These are phyloP conservation scores for Microtus richardsoni DNA, from an alignment of 2,113 vertebrate species.

Conservation along the genomic window DNA sequence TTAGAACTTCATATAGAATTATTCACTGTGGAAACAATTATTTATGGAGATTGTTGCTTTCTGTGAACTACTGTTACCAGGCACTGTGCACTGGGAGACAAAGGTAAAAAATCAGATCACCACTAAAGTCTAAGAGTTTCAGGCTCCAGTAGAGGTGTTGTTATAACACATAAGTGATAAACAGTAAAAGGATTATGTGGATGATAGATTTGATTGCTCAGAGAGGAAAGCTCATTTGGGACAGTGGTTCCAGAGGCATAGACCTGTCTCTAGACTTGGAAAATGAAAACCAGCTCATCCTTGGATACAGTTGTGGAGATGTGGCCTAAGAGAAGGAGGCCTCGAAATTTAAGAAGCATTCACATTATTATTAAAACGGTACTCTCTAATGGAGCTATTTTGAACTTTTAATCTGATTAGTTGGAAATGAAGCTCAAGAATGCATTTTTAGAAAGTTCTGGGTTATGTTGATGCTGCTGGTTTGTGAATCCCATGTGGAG, in stretches of 20 bases:
- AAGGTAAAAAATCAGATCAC: slow-evolving; percentile 55
- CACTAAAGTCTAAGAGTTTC: slow-evolving; percentile 29
- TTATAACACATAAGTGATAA: slow-evolving; percentile 39
- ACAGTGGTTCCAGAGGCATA: not conserved
- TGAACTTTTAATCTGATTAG: not conserved
- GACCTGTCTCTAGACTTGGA: not conserved
- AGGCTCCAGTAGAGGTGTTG: slow-evolving; percentile 7
- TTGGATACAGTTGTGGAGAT: not conserved
- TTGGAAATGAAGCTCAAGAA: not conserved
- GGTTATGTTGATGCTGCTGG: not conserved
- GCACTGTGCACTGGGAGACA: slow-evolving; percentile 20
- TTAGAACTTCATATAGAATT: slow-evolving; percentile 37
- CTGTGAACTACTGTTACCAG: slow-evolving; percentile 3
- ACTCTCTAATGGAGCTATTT: not conserved
- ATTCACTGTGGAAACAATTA: slow-evolving; percentile 48
- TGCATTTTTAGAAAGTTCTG: slow-evolving; percentile 23
- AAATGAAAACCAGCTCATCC: not conserved
- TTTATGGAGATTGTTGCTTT: slow-evolving; percentile 32
- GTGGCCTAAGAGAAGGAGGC: not conserved
- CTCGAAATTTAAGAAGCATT: slow-evolving; percentile 2
- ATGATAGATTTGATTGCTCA: not conserved
- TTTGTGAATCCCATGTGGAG: not conserved
- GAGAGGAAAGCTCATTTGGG: slow-evolving; percentile 19
- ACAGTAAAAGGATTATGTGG: slow-evolving; percentile 2
- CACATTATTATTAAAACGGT: not conserved